Conservation (phyloP, 2,113 vertebrate genomes). For the Nanorana parkeri region DNA sequence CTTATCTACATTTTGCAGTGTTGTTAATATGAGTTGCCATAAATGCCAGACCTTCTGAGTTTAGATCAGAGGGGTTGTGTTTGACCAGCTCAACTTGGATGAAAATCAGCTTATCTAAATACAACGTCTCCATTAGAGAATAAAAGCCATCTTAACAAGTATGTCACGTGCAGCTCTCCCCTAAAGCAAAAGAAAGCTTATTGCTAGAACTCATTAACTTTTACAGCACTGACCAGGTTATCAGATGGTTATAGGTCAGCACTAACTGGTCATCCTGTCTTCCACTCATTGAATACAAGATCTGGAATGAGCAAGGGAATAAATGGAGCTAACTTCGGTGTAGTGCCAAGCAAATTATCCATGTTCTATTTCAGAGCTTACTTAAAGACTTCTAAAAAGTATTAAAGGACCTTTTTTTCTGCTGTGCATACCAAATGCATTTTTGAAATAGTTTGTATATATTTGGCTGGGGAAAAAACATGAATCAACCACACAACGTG, state of each 20-base stretch:
- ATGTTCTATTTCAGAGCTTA: not conserved
- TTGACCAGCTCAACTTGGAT: not conserved
- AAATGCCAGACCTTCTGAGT: too few relatives aligned
- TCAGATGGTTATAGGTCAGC: constrained; percentile 38
- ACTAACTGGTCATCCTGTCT: constrained; percentile 4
- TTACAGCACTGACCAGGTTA: constrained; percentile 2
- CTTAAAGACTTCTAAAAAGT: not conserved
- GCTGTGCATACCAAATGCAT: constrained; percentile 30
- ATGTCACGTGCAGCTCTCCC: not conserved
- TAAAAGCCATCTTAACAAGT: constrained; percentile 3
- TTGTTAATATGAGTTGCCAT: too few relatives aligned
- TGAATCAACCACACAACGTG: constrained; percentile 38
- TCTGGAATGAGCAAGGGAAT: not conserved
- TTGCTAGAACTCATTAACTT: not conserved
- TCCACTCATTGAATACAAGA: not conserved
- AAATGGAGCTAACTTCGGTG: not conserved
- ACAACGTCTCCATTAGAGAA: not conserved
- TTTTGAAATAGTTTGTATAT: constrained; percentile 50
- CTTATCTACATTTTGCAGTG: too few relatives aligned
- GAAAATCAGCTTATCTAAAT: not conserved
- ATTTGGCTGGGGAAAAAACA: constrained; percentile 47
- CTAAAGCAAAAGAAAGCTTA: not conserved
- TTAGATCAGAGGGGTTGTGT: too few relatives aligned
- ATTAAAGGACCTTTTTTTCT: constrained; percentile 15
- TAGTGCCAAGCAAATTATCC: not conserved